A percentile compares a stretch with the other conserved stretches of the same genome.
Evolutionary conservation across 2,797 vertebrate genomes (phyloP).

Genomic region (Nasua narica): DNA sequence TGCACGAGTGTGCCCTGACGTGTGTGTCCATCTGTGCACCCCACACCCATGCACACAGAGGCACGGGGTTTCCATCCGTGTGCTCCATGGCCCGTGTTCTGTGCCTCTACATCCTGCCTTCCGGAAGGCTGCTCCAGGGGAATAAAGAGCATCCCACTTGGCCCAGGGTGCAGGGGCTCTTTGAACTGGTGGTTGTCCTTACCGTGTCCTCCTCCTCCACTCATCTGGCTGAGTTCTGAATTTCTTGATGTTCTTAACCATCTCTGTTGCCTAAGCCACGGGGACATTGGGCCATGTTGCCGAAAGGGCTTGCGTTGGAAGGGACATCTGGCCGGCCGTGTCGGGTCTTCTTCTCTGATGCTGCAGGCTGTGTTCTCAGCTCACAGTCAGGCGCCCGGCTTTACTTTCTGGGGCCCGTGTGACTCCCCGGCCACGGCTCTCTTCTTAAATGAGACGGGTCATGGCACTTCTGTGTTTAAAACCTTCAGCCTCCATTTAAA

Average conservation of each 20-base stretch:
- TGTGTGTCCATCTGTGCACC: accelerated
- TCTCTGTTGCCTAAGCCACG: background rate
- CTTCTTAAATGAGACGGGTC: background rate
- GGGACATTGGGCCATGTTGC: background rate
- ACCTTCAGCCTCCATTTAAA: background rate
- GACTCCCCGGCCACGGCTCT: background rate
- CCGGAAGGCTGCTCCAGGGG: background rate
- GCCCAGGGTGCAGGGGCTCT: background rate
- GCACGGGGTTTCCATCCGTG: background rate
- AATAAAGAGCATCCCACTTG: background rate
- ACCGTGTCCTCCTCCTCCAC: accelerated
- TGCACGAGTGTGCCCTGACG: accelerated
- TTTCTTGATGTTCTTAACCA: background rate
- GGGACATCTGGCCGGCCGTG: background rate
- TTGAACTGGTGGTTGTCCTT: background rate
- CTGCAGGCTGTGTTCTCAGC: background rate
- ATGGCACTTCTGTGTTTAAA: background rate
- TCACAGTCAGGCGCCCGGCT: background rate
- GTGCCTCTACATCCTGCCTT: background rate
- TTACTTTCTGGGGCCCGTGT: background rate
- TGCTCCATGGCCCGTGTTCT: too few species aligned
- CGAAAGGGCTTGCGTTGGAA: background rate
- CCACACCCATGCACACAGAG: too few species aligned
- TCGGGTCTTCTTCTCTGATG: background rate
- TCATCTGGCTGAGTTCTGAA: background rate